Evolutionary conservation across 2,888 invertebrate species (phyloP).

Genomic region (Drosophila falleni): DNA sequence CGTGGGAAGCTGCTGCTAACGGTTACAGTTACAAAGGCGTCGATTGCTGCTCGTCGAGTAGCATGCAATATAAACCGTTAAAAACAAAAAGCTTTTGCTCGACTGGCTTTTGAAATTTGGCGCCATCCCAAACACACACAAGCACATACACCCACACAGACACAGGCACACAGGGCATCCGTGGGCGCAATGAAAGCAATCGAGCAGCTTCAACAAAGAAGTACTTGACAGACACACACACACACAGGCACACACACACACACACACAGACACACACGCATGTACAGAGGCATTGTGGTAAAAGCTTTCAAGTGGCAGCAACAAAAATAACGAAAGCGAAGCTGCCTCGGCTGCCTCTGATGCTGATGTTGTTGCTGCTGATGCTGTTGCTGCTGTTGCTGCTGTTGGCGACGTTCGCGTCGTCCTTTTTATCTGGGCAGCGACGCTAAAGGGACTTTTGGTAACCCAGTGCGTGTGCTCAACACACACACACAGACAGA

Average conservation of each 20-base stretch:
- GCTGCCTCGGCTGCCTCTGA: constrained; percentile 42
- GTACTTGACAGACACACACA: constrained; percentile 64
- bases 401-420: constrained; percentile 29
- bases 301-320: constrained; percentile 79
- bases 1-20: constrained; percentile 47
- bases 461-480: constrained; percentile 67
- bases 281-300: constrained; percentile 65
- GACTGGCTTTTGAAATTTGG: constrained; percentile 79
- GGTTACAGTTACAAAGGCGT: constrained; percentile 73
- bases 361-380: constrained; percentile 28
- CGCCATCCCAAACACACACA: constrained; percentile 55
- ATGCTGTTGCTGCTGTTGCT: constrained; percentile 26
- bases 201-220: constrained; percentile 70
- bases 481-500: constrained; percentile 36
- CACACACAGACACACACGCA: constrained; percentile 5
- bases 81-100: constrained; percentile 70
- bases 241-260: constrained; percentile 32
- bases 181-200: constrained; percentile 47
- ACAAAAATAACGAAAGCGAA: constrained; percentile 58
- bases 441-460: constrained; percentile 56
- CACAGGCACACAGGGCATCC: constrained; percentile 28
- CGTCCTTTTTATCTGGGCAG: constrained; percentile 59
- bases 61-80: constrained; percentile 72
- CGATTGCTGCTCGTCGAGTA: constrained; percentile 50
- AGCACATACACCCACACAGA: constrained; percentile 1